Evolutionary conservation across 2,888 invertebrate species (phyloP).

Genomic region (Trisateles emortualis): DNA sequence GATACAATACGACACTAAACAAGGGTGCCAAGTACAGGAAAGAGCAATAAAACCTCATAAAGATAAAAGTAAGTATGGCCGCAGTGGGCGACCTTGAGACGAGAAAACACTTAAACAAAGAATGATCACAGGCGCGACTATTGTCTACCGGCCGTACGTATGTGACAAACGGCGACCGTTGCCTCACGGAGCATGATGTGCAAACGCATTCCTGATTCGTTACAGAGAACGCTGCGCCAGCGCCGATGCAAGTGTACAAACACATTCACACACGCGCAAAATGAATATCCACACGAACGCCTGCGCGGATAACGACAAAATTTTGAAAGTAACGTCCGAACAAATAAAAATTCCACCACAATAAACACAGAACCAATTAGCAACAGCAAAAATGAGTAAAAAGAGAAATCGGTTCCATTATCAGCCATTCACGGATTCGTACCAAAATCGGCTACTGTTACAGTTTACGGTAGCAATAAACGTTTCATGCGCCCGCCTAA

Average conservation of each 20-base stretch:
- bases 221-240: slow-evolving; percentile 56
- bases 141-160: slow-evolving; percentile 54
- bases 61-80: slow-evolving; percentile 40
- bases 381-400: slow-evolving; percentile 62
- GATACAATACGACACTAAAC: slow-evolving; percentile 31
- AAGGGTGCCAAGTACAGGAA: slow-evolving; percentile 30
- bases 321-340: slow-evolving; percentile 52
- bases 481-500: slow-evolving; percentile 50
- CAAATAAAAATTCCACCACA: slow-evolving; percentile 53
- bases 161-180: slow-evolving; percentile 55
- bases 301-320: slow-evolving; percentile 36
- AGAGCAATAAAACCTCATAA: slow-evolving; percentile 30
- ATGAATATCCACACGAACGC: slow-evolving; percentile 43
- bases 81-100: slow-evolving; percentile 67
- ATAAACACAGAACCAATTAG: slow-evolving; percentile 68
- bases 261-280: slow-evolving; percentile 42
- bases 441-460: slow-evolving; percentile 65
- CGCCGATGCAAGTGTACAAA: slow-evolving; percentile 43
- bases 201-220: slow-evolving; percentile 80
- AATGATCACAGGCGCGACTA: slow-evolving; percentile 57
- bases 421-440: slow-evolving; percentile 61
- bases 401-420: slow-evolving; percentile 77
- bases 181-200: slow-evolving; percentile 62
- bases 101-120: slow-evolving; percentile 70
- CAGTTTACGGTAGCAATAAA: slow-evolving; percentile 64